Percentiles rank a stretch among this genome's conserved stretches.
phyloP scores from a whole-genome alignment of 1,140 invertebrate species.

The Micrasema longulum region DNA sequence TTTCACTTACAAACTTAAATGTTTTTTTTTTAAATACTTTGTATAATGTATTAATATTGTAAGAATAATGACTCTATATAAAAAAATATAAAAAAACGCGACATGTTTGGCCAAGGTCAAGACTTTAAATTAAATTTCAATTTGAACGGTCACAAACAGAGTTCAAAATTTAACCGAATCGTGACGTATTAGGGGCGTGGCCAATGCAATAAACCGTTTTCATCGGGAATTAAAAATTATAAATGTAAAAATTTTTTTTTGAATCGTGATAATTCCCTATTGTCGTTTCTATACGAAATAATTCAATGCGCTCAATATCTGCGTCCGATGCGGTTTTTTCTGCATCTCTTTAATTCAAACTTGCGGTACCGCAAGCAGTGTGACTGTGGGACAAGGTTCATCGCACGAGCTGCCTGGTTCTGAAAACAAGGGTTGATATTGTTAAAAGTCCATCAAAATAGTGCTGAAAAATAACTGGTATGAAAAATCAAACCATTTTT shows the following conservation, averaged over 20 bases:
- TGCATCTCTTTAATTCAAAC: slow-evolving; percentile 79
- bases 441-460: not conserved
- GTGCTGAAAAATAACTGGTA: too few species aligned
- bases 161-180: too few species aligned
- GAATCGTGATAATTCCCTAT: not conserved
- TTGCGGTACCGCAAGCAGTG: slow-evolving; percentile 83
- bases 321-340: slow-evolving; percentile 69
- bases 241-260: not conserved
- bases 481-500: too few species aligned
- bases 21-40: too few species aligned
- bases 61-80: too few species aligned
- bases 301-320: slow-evolving; percentile 64
- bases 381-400: slow-evolving; percentile 81
- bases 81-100: too few species aligned
- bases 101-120: too few species aligned
- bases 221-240: not conserved
- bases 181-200: too few species aligned
- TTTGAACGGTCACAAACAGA: too few species aligned
- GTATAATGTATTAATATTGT: too few species aligned
- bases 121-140: too few species aligned
- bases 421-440: slow-evolving; percentile 46
- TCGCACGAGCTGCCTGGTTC: slow-evolving; percentile 65
- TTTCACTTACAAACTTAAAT: too few species aligned
- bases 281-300: not conserved
- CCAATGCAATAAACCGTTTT: not conserved